Conservation (phyloP, 2,888 invertebrate genomes). For the Mythimna lalbum region DNA sequence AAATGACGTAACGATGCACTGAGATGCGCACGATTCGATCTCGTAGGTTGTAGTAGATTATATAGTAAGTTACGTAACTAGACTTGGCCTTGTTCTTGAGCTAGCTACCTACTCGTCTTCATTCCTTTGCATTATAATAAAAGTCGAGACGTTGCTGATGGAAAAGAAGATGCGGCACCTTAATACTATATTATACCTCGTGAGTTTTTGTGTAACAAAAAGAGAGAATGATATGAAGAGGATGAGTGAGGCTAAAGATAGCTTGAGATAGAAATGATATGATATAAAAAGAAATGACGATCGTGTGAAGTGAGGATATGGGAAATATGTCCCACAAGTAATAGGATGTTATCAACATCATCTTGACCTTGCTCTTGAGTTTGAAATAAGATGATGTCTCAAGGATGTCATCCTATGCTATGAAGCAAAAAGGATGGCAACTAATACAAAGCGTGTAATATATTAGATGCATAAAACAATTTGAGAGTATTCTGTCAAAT, state of each 20-base stretch:
- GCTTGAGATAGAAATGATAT: too few relatives aligned
- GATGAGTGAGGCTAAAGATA: neutral
- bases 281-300: too few relatives aligned
- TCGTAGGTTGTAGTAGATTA: constrained; percentile 52
- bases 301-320: neutral
- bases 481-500: neutral
- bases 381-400: neutral
- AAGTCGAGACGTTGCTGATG: constrained; percentile 37
- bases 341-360: too few relatives aligned
- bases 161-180: constrained; percentile 53
- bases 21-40: constrained; percentile 73
- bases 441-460: neutral
- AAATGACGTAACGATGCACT: constrained; percentile 56
- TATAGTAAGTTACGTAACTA: constrained; percentile 59
- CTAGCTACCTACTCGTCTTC: constrained; percentile 72
- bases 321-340: neutral
- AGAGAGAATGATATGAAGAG: neutral
- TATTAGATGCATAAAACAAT: neutral
- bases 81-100: constrained; percentile 61
- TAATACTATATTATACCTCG: neutral
- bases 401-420: neutral
- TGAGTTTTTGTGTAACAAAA: neutral
- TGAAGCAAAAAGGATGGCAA: neutral
- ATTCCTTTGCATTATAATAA: constrained; percentile 58
- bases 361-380: neutral